Base-by-base conservation (phyloP, 2,797 vertebrate genomes). In the Periparus ater region DNA sequence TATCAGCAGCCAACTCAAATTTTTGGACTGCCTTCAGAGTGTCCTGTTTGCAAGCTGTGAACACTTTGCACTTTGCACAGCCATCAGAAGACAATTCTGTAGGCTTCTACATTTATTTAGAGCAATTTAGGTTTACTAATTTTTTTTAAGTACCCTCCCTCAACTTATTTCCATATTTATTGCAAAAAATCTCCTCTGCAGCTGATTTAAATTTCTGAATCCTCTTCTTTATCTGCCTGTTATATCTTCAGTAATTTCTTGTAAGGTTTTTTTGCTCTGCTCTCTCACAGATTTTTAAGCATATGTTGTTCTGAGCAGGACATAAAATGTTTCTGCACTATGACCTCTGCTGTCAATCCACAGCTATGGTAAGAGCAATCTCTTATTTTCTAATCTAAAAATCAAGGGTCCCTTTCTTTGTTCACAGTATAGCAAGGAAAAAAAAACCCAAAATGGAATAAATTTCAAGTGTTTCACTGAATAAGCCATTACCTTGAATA, bases 301-400 rank as follows among this genome's bases (percentile, higher is more conserved):
- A 55, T 78, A 67, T 53, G 54, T 74, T 77, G 27, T 68, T 87
- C 38, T 44, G n/a, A 87, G 44, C 26, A 85, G 62, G 36, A 68
- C 32, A 67, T 71, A 53, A 78, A 87, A 82, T 42, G 29, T 15
- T 85, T 91, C 63, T 82, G 63, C 25, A 48, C 13, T 79, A 27
- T 88, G 67, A 86, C 36, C 30, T 85, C 70, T 88, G 36, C 66
- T 76, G 36, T 77, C 63, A 82, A 58, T 53, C 62, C n/a, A 85
- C 21, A 72, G 30, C 50, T 82, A 57, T 19, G 30, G 25, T 58
- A 91, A 89, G 11, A 85, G 17, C 14, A 94, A 55, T 58, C 19
- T 72, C n/a, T 70, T 85, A 80, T 93, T 88, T 93, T 88, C 78
- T 72, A 51, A 77, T 93, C 48, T 89, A 83, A 85, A 95, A 81